phyloP scores from a whole-genome alignment of 2,113 vertebrate species.

The chimpanzee (Pan troglodytes) region NHGRI_mPanTro3-v2.1_pri NC_072398.2:97050501-97051000 shows the following conservation, averaged over 20 bases:
- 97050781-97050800: background rate
- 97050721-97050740: background rate
- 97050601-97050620: background rate
- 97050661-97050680: background rate
- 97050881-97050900: background rate
- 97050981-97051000: background rate
- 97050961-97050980: background rate
- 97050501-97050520: background rate
- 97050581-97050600: background rate
- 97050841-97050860: background rate
- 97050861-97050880: background rate
- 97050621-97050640: slow-evolving; percentile 8
- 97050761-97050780: background rate
- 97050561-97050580: slow-evolving; percentile 43
- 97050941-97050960: background rate
- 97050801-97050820: background rate
- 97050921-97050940: background rate
- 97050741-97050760: background rate
- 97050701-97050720: background rate
- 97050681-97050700: background rate
- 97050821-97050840: background rate
- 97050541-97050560: slow-evolving; percentile 52
- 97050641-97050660: background rate
- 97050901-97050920: background rate
- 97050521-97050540: background rate